Evolutionary conservation across 2,797 vertebrate species (phyloP), one percentile per base, ranked within the genome.

Genomic region (Danio tinwini): DNA sequence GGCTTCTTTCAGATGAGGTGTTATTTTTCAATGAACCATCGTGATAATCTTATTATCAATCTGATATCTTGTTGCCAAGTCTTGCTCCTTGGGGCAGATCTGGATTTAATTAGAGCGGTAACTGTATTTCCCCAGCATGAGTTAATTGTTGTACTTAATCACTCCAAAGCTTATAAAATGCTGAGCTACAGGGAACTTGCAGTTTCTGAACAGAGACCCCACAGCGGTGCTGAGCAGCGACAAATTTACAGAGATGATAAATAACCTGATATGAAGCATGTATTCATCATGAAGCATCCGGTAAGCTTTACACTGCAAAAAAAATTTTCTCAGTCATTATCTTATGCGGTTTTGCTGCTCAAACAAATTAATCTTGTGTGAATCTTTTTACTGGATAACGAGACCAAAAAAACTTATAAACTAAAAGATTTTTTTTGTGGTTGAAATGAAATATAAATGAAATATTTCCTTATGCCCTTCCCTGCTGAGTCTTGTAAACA

Each of bases 101-200:
- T 71, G 11, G 13, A 70, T 70, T 78, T 71, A 70, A 71, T 71
- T 70, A 62, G 44, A 62, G n/a, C 8, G 13, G 29, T 58, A 80
- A 47, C 50, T 64, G 16, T 65, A 70, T 78, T 70, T 78, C 55
- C 45, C 44, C 29, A 69, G 29, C 45, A 65, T 45, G 29, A 64
- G 61, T 19, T 65, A 73, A 73, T 73, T 73, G 78, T 73, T 72
- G 44, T 21, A 58, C 61, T 73, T 80, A 71, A 72, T 79, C 58
- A 58, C 61, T 21, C 21, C 42, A 21, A 65, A 55, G 42, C 49
- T 72, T 73, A 47, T 47, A 58, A 80, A 73, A 49, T 73, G 69
- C 69, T 80, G 69, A 65, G 69, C 69, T 73, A 80, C 7, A 58
- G 8, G 44, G 16, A 73, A 63, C 56, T 50, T 45, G 49, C 40